Percentiles rank a stretch among this genome's conserved stretches.
Evolutionary conservation across 2,888 invertebrate genomes (phyloP).

Genomic region (Drosophila diplacantha): DNA sequence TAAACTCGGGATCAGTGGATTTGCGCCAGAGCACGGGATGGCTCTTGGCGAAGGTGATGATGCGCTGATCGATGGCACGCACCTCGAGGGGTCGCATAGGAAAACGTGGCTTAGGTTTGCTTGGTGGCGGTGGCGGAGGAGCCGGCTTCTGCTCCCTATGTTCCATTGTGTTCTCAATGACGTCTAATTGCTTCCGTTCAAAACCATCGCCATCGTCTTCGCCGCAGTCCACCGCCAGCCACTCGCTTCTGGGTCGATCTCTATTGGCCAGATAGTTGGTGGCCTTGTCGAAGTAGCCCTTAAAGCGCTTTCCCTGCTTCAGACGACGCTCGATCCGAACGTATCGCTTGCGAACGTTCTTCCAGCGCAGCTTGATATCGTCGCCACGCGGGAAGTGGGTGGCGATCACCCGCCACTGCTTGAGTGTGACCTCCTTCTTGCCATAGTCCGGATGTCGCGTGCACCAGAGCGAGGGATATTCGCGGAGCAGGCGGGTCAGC

Average conservation of each 20-base stretch:
- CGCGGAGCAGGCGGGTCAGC: conserved; percentile 66
- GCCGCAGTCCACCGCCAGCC: conserved; percentile 70
- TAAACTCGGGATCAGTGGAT: conserved; percentile 64
- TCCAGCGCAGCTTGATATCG: conserved; percentile 74
- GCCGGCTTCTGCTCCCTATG: conserved; percentile 25
- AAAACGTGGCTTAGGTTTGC: conserved; percentile 8
- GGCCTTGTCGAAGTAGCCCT: conserved; percentile 74
- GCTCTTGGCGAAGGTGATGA: conserved; percentile 74
- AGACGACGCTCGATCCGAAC: conserved; percentile 67
- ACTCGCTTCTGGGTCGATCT: conserved; percentile 62
- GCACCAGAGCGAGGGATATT: conserved; percentile 75
- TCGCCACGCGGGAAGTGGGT: conserved; percentile 68
- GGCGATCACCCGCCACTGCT: conserved; percentile 74
- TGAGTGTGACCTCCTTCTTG: conserved; percentile 69
- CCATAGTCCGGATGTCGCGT: conserved; percentile 74
- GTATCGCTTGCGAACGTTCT: conserved; percentile 72
- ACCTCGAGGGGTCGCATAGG: conserved; percentile 65
- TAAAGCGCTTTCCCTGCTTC: conserved; percentile 72
- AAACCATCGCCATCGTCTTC: conserved; percentile 69
- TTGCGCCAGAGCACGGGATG: conserved; percentile 75
- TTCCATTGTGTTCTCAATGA: conserved; percentile 63
- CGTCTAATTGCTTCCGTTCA: conserved; percentile 68
- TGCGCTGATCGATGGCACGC: conserved; percentile 65
- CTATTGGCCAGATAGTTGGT: conserved; percentile 73
- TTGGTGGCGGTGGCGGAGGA: conserved; percentile 2